Evolutionary conservation across 2,797 vertebrate species (phyloP).

Genomic region (Pyrocephalus nanus): DNA sequence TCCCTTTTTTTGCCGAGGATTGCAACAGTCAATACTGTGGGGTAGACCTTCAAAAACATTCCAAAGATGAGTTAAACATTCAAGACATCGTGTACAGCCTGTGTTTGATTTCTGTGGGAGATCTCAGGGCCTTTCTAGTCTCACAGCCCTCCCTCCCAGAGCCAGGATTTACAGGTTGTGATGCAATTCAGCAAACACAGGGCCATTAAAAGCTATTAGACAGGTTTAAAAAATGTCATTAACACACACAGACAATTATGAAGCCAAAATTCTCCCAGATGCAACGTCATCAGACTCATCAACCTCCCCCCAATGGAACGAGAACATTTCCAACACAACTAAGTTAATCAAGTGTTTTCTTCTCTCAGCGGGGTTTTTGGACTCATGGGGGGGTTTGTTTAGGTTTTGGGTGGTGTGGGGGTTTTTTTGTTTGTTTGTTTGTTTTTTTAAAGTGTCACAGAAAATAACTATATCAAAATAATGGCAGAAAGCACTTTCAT

Average conservation of each 20-base stretch:
- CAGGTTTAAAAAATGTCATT: background rate
- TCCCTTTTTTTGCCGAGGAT: background rate
- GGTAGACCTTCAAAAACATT: background rate
- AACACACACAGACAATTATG: background rate
- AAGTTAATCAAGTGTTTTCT: background rate
- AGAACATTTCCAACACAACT: background rate
- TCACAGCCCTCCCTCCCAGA: background rate
- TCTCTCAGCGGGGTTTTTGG: background rate
- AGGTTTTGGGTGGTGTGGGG: background rate
- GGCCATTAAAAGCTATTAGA: background rate
- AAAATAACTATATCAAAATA: background rate
- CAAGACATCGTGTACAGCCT: background rate
- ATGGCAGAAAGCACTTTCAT: constrained; percentile 60
- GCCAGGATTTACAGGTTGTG: background rate
- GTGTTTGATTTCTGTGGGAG: background rate
- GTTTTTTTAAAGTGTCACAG: background rate
- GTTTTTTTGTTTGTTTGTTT: background rate
- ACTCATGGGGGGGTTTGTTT: background rate
- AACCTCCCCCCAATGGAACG: background rate
- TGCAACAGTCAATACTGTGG: background rate
- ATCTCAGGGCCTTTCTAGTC: background rate
- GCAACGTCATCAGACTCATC: background rate
- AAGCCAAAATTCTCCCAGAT: background rate
- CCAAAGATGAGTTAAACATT: background rate
- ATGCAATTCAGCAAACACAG: background rate